phyloP scores from a whole-genome alignment of 2,888 invertebrate genomes.

The Drosophila pseudotakahashii region DNA sequence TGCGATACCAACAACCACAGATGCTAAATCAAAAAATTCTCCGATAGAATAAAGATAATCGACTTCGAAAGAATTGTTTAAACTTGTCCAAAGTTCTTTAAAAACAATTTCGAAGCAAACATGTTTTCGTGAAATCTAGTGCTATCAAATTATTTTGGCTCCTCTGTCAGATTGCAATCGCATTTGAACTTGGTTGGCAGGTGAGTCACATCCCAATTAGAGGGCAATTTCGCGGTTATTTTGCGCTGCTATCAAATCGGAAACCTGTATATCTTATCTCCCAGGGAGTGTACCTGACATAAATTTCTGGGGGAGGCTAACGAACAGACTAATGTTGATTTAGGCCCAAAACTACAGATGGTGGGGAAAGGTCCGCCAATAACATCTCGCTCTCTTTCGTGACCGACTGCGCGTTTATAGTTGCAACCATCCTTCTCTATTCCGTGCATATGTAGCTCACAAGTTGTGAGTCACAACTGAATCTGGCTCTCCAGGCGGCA shows the following conservation, averaged over 20 bases:
- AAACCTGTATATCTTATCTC: constrained; percentile 7
- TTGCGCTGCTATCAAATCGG: background rate
- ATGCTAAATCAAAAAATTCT: no score
- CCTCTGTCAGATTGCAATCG: background rate
- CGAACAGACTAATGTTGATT: constrained; percentile 4
- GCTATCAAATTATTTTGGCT: no score
- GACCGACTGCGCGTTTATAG: background rate
- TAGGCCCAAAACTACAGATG: background rate
- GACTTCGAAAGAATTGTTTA: no score
- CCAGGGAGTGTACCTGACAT: background rate
- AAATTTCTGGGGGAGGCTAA: background rate
- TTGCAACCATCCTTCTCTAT: background rate
- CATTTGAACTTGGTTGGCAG: background rate
- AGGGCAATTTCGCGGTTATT: background rate
- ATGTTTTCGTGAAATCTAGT: no score
- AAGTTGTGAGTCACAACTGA: constrained; percentile 43
- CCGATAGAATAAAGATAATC: no score
- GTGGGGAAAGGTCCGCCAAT: background rate
- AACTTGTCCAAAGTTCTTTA: no score
- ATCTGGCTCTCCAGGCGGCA: constrained; percentile 77
- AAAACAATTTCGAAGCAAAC: no score
- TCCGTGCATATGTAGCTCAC: constrained; percentile 23
- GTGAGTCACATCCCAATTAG: constrained; percentile 4
- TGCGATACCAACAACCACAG: no score
- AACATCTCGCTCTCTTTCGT: constrained; percentile 40